These are phyloP conservation scores for Spheniscus mendiculus DNA, from an alignment of 2,113 vertebrate species.

Conservation along the genomic window DNA sequence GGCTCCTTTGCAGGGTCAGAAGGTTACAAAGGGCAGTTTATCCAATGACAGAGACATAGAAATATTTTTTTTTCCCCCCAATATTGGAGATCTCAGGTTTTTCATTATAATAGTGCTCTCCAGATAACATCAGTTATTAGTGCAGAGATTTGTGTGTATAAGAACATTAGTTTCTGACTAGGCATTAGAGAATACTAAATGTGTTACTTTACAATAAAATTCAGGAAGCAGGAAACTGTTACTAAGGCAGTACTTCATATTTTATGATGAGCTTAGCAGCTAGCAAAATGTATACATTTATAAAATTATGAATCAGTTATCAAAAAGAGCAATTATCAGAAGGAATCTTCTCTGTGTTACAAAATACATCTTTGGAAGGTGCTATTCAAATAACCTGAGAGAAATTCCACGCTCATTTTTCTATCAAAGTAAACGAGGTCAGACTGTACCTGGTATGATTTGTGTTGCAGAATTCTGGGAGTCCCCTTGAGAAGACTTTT, in stretches of 20 bases:
- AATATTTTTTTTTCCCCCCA: background rate
- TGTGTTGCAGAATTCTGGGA: background rate
- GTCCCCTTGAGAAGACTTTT: background rate
- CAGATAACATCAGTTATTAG: background rate
- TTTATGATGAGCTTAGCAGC: background rate
- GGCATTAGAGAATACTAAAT: background rate
- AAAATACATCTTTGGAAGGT: background rate
- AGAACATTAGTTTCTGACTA: background rate
- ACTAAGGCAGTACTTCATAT: background rate
- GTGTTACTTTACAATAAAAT: background rate
- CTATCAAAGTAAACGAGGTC: background rate
- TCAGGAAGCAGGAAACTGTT: background rate
- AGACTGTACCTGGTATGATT: background rate
- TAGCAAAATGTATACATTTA: background rate
- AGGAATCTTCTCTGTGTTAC: background rate
- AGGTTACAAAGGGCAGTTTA: background rate
- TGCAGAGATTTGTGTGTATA: background rate
- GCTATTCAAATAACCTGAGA: background rate
- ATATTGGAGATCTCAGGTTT: background rate
- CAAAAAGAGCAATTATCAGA: background rate
- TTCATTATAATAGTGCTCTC: background rate
- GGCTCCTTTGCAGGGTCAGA: background rate
- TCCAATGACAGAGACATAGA: background rate
- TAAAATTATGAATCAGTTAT: background rate
- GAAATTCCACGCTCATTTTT: background rate